phyloP scores from a whole-genome alignment of 2,888 invertebrate species.

The Rhodophaea formosa region DNA sequence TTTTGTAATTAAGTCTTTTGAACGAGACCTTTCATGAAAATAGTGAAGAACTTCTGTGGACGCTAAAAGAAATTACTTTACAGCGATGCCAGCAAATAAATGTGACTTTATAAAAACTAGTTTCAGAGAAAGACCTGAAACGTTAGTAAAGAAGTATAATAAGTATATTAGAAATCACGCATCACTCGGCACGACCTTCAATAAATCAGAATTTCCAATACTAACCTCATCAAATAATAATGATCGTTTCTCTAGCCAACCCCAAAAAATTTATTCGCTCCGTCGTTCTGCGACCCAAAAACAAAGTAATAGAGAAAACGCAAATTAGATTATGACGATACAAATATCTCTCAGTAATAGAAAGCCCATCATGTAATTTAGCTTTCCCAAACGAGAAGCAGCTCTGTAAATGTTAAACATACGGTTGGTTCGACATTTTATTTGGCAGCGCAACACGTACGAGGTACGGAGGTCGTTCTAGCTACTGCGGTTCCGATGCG shows the following conservation, averaged over 20 bases:
- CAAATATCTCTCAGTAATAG: conserved; percentile 4
- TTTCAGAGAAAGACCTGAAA: no score
- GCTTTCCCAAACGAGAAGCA: conserved; percentile 22
- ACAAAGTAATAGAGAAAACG: conserved; percentile 1
- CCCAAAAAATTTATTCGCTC: neutral
- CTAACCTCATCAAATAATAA: conserved; percentile 27
- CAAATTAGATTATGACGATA: conserved; percentile 9
- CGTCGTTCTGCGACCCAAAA: neutral
- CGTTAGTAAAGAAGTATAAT: no score
- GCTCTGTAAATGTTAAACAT: conserved; percentile 35
- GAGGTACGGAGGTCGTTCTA: conserved; percentile 55
- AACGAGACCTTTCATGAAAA: no score
- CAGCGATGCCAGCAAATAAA: no score
- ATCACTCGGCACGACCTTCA: neutral
- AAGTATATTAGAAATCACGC: neutral
- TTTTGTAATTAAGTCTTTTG: no score
- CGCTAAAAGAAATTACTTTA: no score
- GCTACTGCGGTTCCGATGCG: conserved; percentile 76
- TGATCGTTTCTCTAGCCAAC: conserved; percentile 17
- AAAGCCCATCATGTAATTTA: conserved; percentile 16
- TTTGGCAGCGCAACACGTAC: conserved; percentile 68
- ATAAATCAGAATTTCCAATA: conserved; percentile 17
- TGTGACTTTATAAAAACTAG: no score
- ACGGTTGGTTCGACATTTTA: conserved; percentile 56
- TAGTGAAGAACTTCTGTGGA: no score